Conservation (phyloP, 2,113 vertebrate genomes). For the Hippoglossus stenolepis region DNA sequence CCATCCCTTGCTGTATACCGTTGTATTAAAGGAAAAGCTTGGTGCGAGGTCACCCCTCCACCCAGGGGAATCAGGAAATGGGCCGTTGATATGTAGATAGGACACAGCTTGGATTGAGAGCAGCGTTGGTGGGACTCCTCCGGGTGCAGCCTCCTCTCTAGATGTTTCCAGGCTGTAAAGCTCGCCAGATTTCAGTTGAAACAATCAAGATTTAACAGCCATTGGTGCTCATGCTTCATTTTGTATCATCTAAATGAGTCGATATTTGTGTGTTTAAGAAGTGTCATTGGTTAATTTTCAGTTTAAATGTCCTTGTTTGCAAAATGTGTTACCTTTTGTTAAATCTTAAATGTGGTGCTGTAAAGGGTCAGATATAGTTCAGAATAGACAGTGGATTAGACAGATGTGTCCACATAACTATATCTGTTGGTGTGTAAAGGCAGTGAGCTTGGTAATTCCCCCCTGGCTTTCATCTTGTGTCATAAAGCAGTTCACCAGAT, state of each 20-base stretch:
- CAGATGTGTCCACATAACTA: too few relatives aligned
- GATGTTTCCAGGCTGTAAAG: background rate
- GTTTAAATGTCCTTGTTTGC: too few relatives aligned
- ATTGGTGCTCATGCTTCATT: background rate
- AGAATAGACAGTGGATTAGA: too few relatives aligned
- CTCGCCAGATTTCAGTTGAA: background rate
- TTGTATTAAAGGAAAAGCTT: background rate
- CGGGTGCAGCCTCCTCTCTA: too few relatives aligned
- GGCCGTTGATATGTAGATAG: constrained; percentile 16
- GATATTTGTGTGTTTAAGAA: background rate
- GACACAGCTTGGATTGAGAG: constrained; percentile 21
- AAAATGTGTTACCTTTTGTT: too few relatives aligned
- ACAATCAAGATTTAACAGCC: background rate
- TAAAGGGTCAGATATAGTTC: too few relatives aligned
- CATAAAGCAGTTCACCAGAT: background rate
- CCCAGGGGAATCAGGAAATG: constrained; percentile 21
- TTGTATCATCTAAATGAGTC: background rate
- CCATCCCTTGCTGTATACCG: background rate
- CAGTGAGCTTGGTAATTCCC: too few relatives aligned
- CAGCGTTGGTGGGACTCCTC: background rate
- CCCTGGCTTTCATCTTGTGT: background rate
- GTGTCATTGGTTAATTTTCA: background rate
- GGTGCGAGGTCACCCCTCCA: constrained; percentile 23
- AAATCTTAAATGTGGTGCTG: too few relatives aligned
- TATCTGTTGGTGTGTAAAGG: too few relatives aligned